Percentiles rank a stretch among this genome's conserved stretches.
phyloP scores from a whole-genome alignment of 2,888 invertebrate genomes.

The Leptinotarsa juncta region DNA sequence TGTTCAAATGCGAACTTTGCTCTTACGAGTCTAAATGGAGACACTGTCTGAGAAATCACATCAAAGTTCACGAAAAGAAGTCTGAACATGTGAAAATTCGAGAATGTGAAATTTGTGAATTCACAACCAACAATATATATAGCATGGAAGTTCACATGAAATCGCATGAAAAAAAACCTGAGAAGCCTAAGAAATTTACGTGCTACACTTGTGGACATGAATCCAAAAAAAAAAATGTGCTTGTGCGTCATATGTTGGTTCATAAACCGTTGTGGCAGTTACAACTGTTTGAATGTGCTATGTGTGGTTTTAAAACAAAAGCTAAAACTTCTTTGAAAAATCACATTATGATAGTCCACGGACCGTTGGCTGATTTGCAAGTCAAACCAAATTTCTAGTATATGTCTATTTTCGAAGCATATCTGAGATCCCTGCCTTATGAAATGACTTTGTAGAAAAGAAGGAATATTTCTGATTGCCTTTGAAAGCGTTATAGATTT shows the following conservation, averaged over 20 bases:
- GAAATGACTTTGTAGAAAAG: too few species aligned
- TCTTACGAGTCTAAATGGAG: constrained; percentile 24
- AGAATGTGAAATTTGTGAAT: constrained; percentile 19
- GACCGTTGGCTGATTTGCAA: not conserved
- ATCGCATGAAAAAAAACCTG: not conserved
- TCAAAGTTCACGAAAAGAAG: constrained; percentile 23
- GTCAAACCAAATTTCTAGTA: not conserved
- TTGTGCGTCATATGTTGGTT: not conserved
- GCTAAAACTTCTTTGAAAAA: not conserved
- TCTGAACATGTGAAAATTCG: not conserved
- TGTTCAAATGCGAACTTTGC: constrained; percentile 24
- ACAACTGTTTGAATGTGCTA: constrained; percentile 2
- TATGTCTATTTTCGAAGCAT: too few species aligned
- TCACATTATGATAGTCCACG: not conserved
- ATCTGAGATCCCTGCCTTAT: too few species aligned
- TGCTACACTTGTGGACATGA: constrained; percentile 12
- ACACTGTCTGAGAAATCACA: constrained; percentile 22
- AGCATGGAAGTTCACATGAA: constrained; percentile 14
- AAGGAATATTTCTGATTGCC: too few species aligned
- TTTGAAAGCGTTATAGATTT: too few species aligned
- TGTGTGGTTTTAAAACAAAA: not conserved
- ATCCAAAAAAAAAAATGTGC: not conserved
- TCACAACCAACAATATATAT: constrained; percentile 14
- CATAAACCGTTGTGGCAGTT: constrained; percentile 1
- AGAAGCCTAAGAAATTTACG: not conserved